These are phyloP conservation scores for Tetrao urogallus DNA, from an alignment of 2,113 vertebrate species.

Conservation along the genomic window DNA sequence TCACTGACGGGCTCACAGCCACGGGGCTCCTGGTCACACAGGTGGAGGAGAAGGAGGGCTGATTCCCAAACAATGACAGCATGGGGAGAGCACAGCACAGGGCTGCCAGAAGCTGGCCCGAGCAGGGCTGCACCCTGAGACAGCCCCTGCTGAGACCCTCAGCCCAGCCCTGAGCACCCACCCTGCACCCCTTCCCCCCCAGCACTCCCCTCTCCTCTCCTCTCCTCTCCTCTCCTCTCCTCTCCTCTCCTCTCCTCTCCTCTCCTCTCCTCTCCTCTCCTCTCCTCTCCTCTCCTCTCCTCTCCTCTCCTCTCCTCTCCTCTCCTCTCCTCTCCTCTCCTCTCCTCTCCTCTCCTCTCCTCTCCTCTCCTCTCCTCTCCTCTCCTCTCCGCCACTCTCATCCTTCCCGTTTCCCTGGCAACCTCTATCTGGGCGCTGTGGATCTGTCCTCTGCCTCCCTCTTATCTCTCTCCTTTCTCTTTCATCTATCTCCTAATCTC, in stretches of 20 bases:
- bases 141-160: no score
- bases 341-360: neutral
- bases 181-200: neutral
- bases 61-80: neutral
- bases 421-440: conserved; percentile 69
- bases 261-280: no score
- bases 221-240: no score
- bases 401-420: conserved; percentile 81
- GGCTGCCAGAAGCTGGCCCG: neutral
- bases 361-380: conserved; percentile 33
- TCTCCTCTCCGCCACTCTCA: conserved; percentile 58
- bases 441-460: conserved; percentile 66
- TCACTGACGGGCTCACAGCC: neutral
- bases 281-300: no score
- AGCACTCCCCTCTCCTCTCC: no score
- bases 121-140: no score
- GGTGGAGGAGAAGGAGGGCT: neutral
- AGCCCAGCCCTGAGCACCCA: no score
- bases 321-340: no score
- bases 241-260: no score
- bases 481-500: conserved; percentile 76
- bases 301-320: no score
- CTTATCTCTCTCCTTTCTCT: conserved; percentile 76
- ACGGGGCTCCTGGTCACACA: no score
- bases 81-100: neutral